phyloP scores from a whole-genome alignment of 2,113 vertebrate species.

The Psammodynastes pulverulentus region DNA sequence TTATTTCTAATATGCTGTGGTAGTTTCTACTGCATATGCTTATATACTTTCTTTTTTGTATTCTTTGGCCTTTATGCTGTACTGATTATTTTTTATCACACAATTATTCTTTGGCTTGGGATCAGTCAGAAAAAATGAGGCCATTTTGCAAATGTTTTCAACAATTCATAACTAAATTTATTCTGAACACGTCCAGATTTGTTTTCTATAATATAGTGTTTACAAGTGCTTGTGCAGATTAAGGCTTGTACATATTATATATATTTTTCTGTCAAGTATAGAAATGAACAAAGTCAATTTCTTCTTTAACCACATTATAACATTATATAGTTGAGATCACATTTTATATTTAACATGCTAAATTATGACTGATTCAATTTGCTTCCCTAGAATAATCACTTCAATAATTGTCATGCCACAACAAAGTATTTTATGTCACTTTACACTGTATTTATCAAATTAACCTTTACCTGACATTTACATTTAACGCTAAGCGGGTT shows the following conservation, averaged over 20 bases:
- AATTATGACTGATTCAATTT: slow-evolving; percentile 42
- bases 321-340: slow-evolving; percentile 31
- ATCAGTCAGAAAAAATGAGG: background rate
- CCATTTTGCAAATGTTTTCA: background rate
- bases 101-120: background rate
- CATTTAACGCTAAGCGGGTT: slow-evolving; percentile 51
- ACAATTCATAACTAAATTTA: background rate
- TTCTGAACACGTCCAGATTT: background rate
- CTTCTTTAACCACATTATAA: slow-evolving; percentile 30
- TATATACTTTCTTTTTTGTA: background rate
- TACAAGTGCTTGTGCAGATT: background rate
- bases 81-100: background rate
- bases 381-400: slow-evolving; percentile 43
- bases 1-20: background rate
- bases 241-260: background rate
- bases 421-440: slow-evolving; percentile 28
- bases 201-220: background rate
- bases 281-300: slow-evolving; percentile 15
- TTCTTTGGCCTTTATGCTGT: background rate
- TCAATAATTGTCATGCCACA: slow-evolving; percentile 40
- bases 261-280: background rate
- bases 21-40: background rate
- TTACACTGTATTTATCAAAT: slow-evolving; percentile 49
- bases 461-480: slow-evolving; percentile 68
- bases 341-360: background rate